Conservation (phyloP, 2,113 vertebrate genomes). For the Otis tarda region DNA sequence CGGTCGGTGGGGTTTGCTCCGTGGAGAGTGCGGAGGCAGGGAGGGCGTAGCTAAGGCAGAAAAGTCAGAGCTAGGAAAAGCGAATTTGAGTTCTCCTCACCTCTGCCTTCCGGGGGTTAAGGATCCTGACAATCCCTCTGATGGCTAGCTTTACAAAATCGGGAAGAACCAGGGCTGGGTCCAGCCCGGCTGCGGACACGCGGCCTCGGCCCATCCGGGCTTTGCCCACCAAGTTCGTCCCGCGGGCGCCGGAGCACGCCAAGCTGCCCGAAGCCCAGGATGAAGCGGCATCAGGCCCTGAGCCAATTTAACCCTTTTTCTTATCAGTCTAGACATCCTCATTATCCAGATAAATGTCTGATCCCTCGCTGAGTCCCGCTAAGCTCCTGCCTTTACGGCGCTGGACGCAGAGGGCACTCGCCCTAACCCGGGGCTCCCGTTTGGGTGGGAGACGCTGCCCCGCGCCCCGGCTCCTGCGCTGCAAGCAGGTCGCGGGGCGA, state of each 20-base stretch:
- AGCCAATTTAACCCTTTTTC: constrained; percentile 57
- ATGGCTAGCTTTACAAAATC: not conserved
- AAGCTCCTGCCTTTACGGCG: not conserved
- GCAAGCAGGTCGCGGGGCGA: rapidly evolving
- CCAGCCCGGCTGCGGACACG: rapidly evolving
- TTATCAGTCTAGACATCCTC: constrained; percentile 64
- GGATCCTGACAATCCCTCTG: not conserved
- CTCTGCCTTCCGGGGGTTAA: not conserved
- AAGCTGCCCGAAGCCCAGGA: rapidly evolving
- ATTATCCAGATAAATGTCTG: constrained; percentile 67
- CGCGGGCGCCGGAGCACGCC: rapidly evolving
- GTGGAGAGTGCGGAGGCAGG: not conserved
- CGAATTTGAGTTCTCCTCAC: not conserved
- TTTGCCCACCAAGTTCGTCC: not conserved
- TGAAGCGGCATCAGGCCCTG: not conserved
- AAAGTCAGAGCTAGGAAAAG: not conserved
- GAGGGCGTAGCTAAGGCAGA: not conserved
- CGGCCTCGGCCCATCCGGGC: not conserved
- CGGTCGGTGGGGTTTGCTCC: not conserved
- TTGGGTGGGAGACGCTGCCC: not conserved
- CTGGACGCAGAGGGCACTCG: not conserved
- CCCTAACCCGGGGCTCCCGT: not conserved
- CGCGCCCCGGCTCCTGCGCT: rapidly evolving
- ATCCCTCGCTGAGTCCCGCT: constrained; percentile 26
- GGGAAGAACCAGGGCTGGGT: not conserved